Evolutionary conservation across 2,888 invertebrate species (phyloP), one percentile per base, ranked within the genome.

Genomic region (Latrodectus elegans): DNA sequence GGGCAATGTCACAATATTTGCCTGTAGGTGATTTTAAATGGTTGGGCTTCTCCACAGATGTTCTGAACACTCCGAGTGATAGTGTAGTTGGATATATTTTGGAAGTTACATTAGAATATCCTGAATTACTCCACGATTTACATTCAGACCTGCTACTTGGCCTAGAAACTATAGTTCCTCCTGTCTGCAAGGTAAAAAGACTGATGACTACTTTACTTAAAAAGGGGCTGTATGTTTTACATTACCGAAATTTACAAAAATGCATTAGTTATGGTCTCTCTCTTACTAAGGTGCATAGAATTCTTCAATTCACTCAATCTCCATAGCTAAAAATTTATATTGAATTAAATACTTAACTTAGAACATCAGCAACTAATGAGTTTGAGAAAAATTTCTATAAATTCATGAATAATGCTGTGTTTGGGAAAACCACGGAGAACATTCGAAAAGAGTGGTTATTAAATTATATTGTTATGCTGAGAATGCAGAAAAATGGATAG

Each of bases 341-440:
- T 15, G n/a, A n/a, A n/a, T n/a, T n/a, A n/a, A n/a, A n/a, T n/a
- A n/a, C n/a, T n/a, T n/a, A n/a, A n/a, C n/a, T 65, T 3, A 11
- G n/a, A 53, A 78, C 22, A 12, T 84, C 89, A 68, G 91, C 89
- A 89, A 91, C 89, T 83, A 91, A 89, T 86, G 91, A 90, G 70
- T 92, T 92, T 90, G 90, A 92, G 78, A 91, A 92, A 90, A 91
- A 88, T 91, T 93, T 78, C 79, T 92, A 92, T 74, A 91, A 92
- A 87, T 79, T 91, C 9, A 90, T 91, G 90, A 91, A 91, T 84
- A 91, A 92, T 87, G 74, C 90, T n/a, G 90, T 91, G n/a, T 92
- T 91, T 89, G 92, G 91, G 10, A 91, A 92, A 88, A 91, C 90
- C 14, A 91, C 92, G 90, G 90, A 91, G 84, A 91, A 92, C 88